phyloP scores from a whole-genome alignment of 2,797 vertebrate genomes.

The Morelia viridis region DNA sequence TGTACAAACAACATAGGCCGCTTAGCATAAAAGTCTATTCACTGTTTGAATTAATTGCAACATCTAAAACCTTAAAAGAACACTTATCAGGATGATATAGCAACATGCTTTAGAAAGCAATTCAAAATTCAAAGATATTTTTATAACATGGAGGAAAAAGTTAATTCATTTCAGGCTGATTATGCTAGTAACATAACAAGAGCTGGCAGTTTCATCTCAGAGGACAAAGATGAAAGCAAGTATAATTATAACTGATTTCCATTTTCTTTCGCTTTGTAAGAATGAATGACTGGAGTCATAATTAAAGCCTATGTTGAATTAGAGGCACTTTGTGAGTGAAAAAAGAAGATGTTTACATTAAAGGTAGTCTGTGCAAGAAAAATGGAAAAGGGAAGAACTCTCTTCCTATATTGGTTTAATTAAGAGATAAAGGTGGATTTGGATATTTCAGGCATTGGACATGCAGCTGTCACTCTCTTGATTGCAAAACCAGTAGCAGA shows the following conservation, averaged over 20 bases:
- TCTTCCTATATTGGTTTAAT: conserved; percentile 50
- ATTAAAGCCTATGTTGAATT: conserved; percentile 44
- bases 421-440: conserved; percentile 36
- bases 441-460: conserved; percentile 47
- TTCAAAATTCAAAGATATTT: conserved; percentile 24
- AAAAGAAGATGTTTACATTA: conserved; percentile 43
- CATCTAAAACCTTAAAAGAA: neutral
- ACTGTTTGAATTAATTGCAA: neutral
- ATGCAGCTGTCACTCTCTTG: conserved; percentile 54
- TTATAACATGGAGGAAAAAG: conserved; percentile 14
- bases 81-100: neutral
- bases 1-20: neutral
- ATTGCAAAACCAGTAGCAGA: conserved; percentile 16
- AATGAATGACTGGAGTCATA: conserved; percentile 39
- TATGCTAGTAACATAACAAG: conserved; percentile 9
- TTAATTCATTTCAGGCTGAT: conserved; percentile 26
- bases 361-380: conserved; percentile 38
- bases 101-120: neutral
- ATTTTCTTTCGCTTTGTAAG: conserved; percentile 33
- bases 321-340: conserved; percentile 14
- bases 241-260: conserved; percentile 43
- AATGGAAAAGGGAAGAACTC: conserved; percentile 45
- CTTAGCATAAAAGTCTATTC: neutral
- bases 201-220: conserved; percentile 34
- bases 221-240: conserved; percentile 45